Evolutionary conservation across 2,888 invertebrate species (phyloP).

Genomic region (Orthosia gracilis): DNA sequence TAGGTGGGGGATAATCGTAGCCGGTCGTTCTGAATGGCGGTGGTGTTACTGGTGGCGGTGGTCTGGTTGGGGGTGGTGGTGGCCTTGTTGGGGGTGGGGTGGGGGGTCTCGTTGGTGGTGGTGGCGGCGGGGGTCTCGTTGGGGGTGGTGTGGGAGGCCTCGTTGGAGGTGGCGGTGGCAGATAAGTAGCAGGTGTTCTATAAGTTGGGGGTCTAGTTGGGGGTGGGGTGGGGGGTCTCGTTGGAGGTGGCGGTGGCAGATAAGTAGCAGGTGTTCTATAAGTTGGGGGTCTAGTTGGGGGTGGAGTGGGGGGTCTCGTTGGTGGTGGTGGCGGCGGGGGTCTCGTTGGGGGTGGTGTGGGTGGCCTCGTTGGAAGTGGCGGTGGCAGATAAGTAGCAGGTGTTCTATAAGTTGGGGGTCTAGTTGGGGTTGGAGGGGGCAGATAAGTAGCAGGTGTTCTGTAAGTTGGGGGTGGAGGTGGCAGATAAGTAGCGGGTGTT

Average conservation of each 20-base stretch:
- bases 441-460: neutral
- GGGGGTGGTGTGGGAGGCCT: conserved; percentile 36
- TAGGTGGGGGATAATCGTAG: conserved; percentile 78
- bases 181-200: too few species aligned
- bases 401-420: conserved; percentile 45
- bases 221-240: conserved; percentile 2
- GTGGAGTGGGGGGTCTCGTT: conserved; percentile 6
- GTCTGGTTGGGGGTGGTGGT: conserved; percentile 44
- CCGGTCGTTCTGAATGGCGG: conserved; percentile 75
- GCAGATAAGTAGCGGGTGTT: conserved; percentile 47
- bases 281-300: conserved; percentile 6
- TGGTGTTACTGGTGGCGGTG: conserved; percentile 62
- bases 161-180: conserved; percentile 18
- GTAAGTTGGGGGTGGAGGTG: conserved; percentile 56
- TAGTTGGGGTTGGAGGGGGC: conserved; percentile 61
- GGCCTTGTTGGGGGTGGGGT: conserved; percentile 45
- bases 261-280: conserved; percentile 29
- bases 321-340: conserved; percentile 32
- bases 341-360: neutral
- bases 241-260: conserved; percentile 60
- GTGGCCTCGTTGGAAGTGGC: neutral
- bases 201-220: conserved; percentile 3
- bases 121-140: conserved; percentile 58
- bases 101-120: conserved; percentile 52
- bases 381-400: conserved; percentile 18